Percentiles rank a stretch among this genome's conserved stretches.
These are phyloP conservation scores for Synergus laeviventris DNA, from an alignment of 2,888 invertebrate species.

Conservation along the genomic window DNA sequence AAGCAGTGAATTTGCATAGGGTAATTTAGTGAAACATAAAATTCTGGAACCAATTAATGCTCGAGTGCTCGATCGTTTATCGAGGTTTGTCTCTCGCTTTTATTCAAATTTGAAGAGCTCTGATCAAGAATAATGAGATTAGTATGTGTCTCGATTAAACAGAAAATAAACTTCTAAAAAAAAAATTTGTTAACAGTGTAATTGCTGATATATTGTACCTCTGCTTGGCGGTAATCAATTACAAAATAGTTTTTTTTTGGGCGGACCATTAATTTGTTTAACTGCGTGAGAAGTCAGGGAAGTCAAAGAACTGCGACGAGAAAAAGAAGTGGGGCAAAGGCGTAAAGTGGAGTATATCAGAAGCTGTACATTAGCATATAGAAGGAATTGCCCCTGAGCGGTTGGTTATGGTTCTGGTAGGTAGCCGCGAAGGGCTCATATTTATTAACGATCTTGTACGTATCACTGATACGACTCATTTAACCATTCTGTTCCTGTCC, in stretches of 20 bases:
- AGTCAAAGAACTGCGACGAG: conserved; percentile 34
- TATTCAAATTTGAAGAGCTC: conserved; percentile 9
- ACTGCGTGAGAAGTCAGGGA: conserved; percentile 12
- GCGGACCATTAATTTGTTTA: conserved; percentile 7
- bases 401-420: conserved; percentile 62
- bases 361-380: conserved; percentile 74
- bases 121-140: conserved; percentile 6
- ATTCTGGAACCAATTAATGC: conserved; percentile 71
- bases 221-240: not conserved
- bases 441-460: conserved; percentile 70
- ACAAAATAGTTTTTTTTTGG: not conserved
- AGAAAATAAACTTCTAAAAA: too few species aligned
- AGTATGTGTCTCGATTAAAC: not conserved
- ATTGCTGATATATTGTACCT: not conserved
- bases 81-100: not conserved
- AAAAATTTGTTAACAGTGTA: too few species aligned
- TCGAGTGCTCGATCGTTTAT: conserved; percentile 63
- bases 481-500: conserved; percentile 60
- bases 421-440: conserved; percentile 62
- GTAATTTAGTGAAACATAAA: conserved; percentile 73
- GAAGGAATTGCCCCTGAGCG: conserved; percentile 69
- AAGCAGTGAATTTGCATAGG: conserved; percentile 69
- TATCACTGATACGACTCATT: conserved; percentile 63
- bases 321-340: conserved; percentile 57
- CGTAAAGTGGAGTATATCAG: conserved; percentile 68